These are phyloP conservation scores for Theonella swinhoei DNA, from an alignment of 37 sponge, comb jelly and placozoan genomes.

Conservation along the genomic window DNA sequence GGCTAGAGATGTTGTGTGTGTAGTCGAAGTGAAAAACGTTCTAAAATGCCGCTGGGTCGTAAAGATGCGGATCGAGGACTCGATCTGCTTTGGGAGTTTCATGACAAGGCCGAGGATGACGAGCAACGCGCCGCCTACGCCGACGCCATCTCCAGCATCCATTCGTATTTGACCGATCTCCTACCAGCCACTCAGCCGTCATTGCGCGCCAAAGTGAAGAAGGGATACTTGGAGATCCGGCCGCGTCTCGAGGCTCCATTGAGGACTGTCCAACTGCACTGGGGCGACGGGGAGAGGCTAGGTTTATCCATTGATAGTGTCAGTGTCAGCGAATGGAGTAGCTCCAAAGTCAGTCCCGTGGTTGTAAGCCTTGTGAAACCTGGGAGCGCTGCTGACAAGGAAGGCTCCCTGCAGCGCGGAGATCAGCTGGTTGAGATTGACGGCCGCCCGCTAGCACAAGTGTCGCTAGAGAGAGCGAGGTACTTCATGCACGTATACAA, in stretches of 20 bases:
- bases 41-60: conserved; percentile 61
- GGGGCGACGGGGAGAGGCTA: conserved; percentile 26
- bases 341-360: conserved; percentile 5
- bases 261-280: conserved; percentile 43
- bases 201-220: conserved; percentile 15
- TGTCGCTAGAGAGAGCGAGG: conserved; percentile 79
- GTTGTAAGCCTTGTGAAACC: conserved; percentile 65
- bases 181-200: conserved; percentile 56
- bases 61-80: conserved; percentile 69
- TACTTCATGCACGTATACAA: background rate
- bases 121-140: conserved; percentile 21
- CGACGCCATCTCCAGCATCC: conserved; percentile 68
- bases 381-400: conserved; percentile 41
- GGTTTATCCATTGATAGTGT: conserved; percentile 60
- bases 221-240: conserved; percentile 8
- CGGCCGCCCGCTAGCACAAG: conserved; percentile 54
- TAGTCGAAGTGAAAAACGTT: too few relatives aligned
- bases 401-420: conserved; percentile 49
- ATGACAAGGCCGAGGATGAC: background rate
- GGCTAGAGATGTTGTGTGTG: too few relatives aligned
- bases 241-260: background rate
- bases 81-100: conserved; percentile 59
- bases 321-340: background rate
- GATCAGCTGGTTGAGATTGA: conserved; percentile 77
- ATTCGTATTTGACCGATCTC: conserved; percentile 60